Percentiles rank a stretch among this genome's conserved stretches.
phyloP scores from a whole-genome alignment of 2,888 invertebrate genomes.

The Philaethria dido region DNA sequence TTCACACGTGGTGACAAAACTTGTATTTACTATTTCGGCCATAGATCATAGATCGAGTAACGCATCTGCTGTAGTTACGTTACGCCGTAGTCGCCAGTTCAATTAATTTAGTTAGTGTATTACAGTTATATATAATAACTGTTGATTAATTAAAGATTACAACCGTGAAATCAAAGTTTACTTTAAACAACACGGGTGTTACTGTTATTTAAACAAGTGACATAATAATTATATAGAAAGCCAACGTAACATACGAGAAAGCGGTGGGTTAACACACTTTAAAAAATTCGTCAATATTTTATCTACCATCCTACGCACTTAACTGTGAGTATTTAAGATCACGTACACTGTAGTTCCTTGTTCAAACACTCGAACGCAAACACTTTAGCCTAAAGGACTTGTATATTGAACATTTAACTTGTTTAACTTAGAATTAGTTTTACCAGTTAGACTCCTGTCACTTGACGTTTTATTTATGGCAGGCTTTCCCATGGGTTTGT shows the following conservation, averaged over 20 bases:
- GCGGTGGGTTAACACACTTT: slow-evolving; percentile 37
- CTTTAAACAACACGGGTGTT: neutral
- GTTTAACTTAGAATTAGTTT: slow-evolving; percentile 41
- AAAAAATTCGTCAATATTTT: slow-evolving; percentile 34
- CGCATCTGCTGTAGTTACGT: slow-evolving; percentile 1
- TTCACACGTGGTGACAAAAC: slow-evolving; percentile 70
- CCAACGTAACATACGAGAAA: slow-evolving; percentile 31
- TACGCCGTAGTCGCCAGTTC: neutral
- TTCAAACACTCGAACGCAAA: slow-evolving; percentile 62
- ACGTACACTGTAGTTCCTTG: slow-evolving; percentile 49
- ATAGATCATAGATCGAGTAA: neutral
- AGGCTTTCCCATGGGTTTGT: slow-evolving; percentile 19
- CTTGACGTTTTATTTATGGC: slow-evolving; percentile 22
- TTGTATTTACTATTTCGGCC: slow-evolving; percentile 43
- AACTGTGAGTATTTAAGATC: slow-evolving; percentile 44
- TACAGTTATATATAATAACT: neutral
- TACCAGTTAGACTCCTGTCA: slow-evolving; percentile 30
- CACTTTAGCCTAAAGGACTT: slow-evolving; percentile 64
- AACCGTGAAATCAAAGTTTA: slow-evolving; percentile 3
- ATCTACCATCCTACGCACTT: slow-evolving; percentile 42
- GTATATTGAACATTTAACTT: slow-evolving; percentile 57
- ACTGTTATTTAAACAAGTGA: slow-evolving; percentile 1
- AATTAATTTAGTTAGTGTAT: neutral
- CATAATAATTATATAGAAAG: slow-evolving; percentile 21
- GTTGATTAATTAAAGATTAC: slow-evolving; percentile 10